Conservation (phyloP, 2,888 invertebrate genomes). For the Caenorhabditis becei region DNA sequence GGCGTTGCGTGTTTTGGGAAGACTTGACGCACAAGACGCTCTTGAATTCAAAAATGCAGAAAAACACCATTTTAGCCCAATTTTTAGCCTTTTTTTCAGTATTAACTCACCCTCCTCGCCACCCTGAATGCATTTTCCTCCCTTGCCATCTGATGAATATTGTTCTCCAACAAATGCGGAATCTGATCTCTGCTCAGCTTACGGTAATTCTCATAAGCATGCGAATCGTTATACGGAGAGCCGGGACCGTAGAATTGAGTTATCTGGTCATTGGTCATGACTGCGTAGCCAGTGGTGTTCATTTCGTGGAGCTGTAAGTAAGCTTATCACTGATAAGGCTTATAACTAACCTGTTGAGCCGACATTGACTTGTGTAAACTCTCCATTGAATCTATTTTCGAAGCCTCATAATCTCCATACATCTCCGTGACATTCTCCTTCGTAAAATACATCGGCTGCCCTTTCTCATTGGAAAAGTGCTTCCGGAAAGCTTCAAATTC, state of each 20-base stretch:
- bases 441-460: slow-evolving; percentile 63
- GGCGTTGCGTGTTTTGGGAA: too few species aligned
- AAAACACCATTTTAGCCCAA: neutral
- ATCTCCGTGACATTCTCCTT: slow-evolving; percentile 64
- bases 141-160: slow-evolving; percentile 61
- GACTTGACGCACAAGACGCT: too few species aligned
- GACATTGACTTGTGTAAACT: slow-evolving; percentile 61
- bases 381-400: slow-evolving; percentile 66
- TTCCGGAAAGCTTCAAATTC: slow-evolving; percentile 60
- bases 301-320: slow-evolving; percentile 64
- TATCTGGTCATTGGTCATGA: slow-evolving; percentile 64
- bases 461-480: slow-evolving; percentile 54
- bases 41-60: too few species aligned
- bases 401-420: slow-evolving; percentile 60
- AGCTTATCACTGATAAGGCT: neutral
- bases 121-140: slow-evolving; percentile 59
- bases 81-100: neutral
- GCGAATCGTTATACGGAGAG: slow-evolving; percentile 69
- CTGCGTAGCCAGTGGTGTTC: slow-evolving; percentile 71
- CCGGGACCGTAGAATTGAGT: slow-evolving; percentile 67
- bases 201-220: slow-evolving; percentile 57
- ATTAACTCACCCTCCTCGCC: slow-evolving; percentile 27
- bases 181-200: slow-evolving; percentile 52
- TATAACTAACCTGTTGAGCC: slow-evolving; percentile 44
- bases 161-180: slow-evolving; percentile 61